phyloP scores from a whole-genome alignment of 2,113 vertebrate genomes.

The Bufo gargarizans region DNA sequence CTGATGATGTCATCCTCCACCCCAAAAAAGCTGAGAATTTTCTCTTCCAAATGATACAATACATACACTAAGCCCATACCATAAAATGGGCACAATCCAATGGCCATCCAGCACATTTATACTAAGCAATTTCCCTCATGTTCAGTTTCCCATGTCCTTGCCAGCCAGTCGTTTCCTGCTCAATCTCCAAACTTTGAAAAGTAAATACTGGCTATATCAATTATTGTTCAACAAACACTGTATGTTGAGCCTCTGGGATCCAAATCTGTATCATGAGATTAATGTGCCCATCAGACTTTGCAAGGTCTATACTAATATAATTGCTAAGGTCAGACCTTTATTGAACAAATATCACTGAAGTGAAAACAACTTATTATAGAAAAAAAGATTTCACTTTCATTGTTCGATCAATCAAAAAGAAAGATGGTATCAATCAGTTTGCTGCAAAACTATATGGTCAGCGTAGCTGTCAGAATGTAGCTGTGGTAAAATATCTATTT shows the following conservation, averaged over 20 bases:
- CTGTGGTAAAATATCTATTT: neutral
- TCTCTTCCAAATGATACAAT: no score
- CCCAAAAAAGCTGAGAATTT: no score
- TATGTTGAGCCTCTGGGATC: neutral
- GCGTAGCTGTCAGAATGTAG: neutral
- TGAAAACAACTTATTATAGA: neutral
- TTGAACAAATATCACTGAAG: slow-evolving; percentile 2
- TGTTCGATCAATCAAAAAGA: neutral
- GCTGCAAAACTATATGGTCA: neutral
- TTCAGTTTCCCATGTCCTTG: neutral
- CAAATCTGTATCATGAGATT: neutral
- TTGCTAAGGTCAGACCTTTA: neutral
- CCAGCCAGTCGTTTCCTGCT: neutral
- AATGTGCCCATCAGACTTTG: neutral
- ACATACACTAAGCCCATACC: no score
- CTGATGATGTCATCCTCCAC: no score
- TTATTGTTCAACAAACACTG: neutral
- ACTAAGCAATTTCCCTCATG: neutral
- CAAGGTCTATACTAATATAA: neutral
- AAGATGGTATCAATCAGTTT: neutral
- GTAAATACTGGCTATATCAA: neutral
- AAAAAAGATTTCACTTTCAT: neutral
- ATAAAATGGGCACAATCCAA: neutral
- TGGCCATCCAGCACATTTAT: neutral
- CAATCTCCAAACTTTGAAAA: neutral